phyloP scores from a whole-genome alignment of 2,888 invertebrate genomes.

The Elmis aenea region DNA sequence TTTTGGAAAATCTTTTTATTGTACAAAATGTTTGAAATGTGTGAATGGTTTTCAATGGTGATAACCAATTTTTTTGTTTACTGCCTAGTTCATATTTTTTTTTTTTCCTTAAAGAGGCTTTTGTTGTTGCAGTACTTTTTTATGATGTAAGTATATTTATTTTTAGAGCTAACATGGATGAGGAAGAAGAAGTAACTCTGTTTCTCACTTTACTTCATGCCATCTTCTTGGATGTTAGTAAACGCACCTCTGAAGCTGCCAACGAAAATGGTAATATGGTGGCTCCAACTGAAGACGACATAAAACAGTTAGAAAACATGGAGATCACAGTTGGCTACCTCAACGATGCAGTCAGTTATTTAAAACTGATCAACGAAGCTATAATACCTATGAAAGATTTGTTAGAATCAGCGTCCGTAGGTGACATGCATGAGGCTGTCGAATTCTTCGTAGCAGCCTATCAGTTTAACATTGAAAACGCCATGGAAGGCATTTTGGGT shows the following conservation, averaged over 20 bases:
- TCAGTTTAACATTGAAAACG: conserved; percentile 71
- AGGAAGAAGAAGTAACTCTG: conserved; percentile 25
- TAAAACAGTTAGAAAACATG: conserved; percentile 48
- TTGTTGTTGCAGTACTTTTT: too few species aligned
- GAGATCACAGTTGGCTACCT: conserved; percentile 62
- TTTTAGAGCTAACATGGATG: conserved; percentile 21
- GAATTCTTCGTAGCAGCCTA: conserved; percentile 80
- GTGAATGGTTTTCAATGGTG: too few species aligned
- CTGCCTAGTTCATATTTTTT: too few species aligned
- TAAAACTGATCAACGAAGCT: conserved; percentile 44
- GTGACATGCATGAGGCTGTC: conserved; percentile 84
- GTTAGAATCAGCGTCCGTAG: conserved; percentile 65
- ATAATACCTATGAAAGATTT: conserved; percentile 67
- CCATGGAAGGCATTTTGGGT: conserved; percentile 60
- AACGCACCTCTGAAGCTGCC: conserved; percentile 6
- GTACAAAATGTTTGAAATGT: too few species aligned
- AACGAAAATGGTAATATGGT: conserved; percentile 34
- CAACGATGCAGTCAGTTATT: conserved; percentile 47
- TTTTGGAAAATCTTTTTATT: too few species aligned
- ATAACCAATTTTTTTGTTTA: too few species aligned
- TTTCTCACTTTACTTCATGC: conserved; percentile 25
- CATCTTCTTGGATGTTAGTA: conserved; percentile 25
- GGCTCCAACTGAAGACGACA: conserved; percentile 31
- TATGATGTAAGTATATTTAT: too few species aligned
- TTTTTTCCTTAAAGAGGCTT: too few species aligned